These are phyloP conservation scores for Cottus gobio DNA, from an alignment of 2,113 vertebrate genomes.

Conservation along the genomic window DNA sequence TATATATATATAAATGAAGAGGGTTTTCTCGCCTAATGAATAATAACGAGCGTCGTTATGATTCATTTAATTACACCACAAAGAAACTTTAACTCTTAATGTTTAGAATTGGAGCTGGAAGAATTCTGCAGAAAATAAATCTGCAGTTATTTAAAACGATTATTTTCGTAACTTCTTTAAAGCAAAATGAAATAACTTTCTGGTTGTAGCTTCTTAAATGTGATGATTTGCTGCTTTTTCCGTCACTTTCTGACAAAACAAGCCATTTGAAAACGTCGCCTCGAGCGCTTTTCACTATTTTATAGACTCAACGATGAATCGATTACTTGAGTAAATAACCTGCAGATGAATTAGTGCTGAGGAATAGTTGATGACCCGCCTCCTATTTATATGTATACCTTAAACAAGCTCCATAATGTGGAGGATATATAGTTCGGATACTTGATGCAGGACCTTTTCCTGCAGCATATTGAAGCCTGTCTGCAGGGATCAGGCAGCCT, in stretches of 20 bases:
- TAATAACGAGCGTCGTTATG: not conserved
- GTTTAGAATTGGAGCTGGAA: not conserved
- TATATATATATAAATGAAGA: slow-evolving; percentile 5
- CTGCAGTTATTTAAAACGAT: not conserved
- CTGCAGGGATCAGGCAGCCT: not conserved
- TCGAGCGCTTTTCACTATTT: not conserved
- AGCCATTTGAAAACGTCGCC: not conserved
- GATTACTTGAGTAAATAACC: not conserved
- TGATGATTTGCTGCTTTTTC: not conserved
- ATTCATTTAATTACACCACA: not conserved
- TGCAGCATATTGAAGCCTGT: not conserved
- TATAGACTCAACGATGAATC: not conserved
- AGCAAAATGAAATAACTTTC: not conserved
- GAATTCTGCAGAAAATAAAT: not conserved
- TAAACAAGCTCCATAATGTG: not conserved
- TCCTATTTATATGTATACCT: not conserved
- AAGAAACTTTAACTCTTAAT: not conserved
- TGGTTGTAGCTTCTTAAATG: not conserved
- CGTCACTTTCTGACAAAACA: not conserved
- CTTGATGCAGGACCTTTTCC: not conserved
- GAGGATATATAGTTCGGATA: not conserved
- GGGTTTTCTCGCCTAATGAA: not conserved
- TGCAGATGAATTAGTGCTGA: not conserved
- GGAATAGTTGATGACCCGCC: not conserved
- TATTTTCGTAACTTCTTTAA: not conserved